Evolutionary conservation across 1,140 invertebrate genomes (phyloP), one percentile per base, ranked within the genome.

Genomic region (Pantala flavescens): DNA sequence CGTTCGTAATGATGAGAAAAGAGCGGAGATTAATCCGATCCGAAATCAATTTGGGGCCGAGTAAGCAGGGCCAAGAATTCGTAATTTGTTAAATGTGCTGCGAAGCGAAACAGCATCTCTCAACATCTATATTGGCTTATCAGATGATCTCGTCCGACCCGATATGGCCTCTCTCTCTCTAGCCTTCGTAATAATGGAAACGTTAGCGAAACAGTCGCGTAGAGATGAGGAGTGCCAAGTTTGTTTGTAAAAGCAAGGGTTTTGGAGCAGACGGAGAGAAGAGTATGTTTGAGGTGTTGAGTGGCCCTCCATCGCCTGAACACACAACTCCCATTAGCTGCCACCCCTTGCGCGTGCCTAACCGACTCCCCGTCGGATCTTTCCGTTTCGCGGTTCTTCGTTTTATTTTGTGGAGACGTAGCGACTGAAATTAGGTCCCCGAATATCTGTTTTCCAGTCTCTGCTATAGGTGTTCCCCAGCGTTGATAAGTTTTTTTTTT

Each of bases 231-330:
- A 63, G 49, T 63, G 49, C 49, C 28, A 21, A 16, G 49, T 63
- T 16, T 63, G n/a, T 63, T 63, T 63, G 14, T 16, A 63, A 63
- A 63, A 21, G 49, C 3, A 16, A 63, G 49, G 49, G 49, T 21
- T 63, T 63, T 16, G 49, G n/a, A 16, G 28, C 16, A 63, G 49
- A 63, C 16, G n/a, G 49, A 14, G 49, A 63, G 49, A 63, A 21
- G 49, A 21, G 49, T 63, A 12, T 63, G 49, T 63, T 63, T 63
- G 49, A 63, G 49, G n/a, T 63, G 49, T 63, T 63, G 49, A 63
- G 49, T 63, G 49, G 49, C 5, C 49, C n/a, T 63, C n/a, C 12
- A 63, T 63, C 16, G 49, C 49, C 49, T 21, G 49, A 63, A 63
- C 49, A 63, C 49, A 63, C 49, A 21, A 63, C 49, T 63, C 49